phyloP scores from a whole-genome alignment of 2,797 vertebrate species.

The Clarias pachynema region DNA sequence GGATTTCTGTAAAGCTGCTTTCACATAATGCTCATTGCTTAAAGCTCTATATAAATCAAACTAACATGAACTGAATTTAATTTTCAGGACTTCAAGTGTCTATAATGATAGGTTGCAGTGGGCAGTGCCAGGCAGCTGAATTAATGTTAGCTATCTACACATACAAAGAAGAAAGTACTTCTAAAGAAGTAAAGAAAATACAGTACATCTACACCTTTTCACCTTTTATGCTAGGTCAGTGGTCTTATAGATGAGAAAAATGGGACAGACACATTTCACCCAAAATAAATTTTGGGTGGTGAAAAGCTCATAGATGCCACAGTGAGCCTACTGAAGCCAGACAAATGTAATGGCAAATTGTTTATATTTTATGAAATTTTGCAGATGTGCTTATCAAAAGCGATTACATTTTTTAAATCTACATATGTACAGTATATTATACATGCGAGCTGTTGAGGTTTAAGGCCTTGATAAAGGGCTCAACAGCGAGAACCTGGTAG shows the following conservation, averaged over 20 bases:
- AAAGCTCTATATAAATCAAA: not conserved
- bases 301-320: conserved; percentile 8
- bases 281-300: not conserved
- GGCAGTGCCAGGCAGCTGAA: not conserved
- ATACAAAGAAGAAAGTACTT: not conserved
- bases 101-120: not conserved
- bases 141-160: not conserved
- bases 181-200: too few species aligned
- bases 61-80: not conserved
- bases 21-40: not conserved
- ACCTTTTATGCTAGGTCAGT: not conserved
- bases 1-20: not conserved
- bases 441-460: too few species aligned
- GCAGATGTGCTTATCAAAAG: too few species aligned
- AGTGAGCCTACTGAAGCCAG: not conserved
- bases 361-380: too few species aligned
- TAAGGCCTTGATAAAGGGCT: too few species aligned
- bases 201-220: not conserved
- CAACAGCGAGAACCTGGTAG: too few species aligned
- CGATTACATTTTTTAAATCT: too few species aligned
- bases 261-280: not conserved
- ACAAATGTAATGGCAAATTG: not conserved
- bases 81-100: not conserved
- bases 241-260: not conserved
- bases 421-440: not conserved